Conservation (phyloP, 2,113 vertebrate genomes). For the Sprattus sprattus region DNA sequence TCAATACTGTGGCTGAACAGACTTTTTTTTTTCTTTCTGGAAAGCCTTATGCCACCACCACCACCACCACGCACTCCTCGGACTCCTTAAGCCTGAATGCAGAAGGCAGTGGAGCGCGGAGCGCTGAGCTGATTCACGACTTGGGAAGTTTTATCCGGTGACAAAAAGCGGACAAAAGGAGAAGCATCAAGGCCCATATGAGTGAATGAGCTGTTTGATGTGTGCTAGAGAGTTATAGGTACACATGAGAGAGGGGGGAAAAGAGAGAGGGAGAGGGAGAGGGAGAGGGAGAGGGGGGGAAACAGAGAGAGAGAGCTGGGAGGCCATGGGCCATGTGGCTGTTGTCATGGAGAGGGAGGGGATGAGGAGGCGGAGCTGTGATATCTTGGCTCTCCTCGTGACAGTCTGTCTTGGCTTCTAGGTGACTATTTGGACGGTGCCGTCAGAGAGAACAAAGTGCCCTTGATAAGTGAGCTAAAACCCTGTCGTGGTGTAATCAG, state of each 20-base stretch:
- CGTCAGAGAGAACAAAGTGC: constrained; percentile 63
- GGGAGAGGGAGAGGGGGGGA: background rate
- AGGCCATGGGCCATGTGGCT: constrained; percentile 22
- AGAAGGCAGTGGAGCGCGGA: background rate
- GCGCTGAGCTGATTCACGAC: background rate
- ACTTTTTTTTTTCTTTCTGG: background rate
- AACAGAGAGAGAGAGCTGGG: background rate
- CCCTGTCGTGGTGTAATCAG: constrained; percentile 19
- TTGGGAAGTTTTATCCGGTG: background rate
- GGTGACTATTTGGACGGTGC: constrained; percentile 40
- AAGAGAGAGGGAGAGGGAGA: background rate
- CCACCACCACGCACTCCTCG: background rate
- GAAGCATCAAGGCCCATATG: background rate
- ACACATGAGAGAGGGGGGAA: background rate
- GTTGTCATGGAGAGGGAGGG: constrained; percentile 33
- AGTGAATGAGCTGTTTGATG: background rate
- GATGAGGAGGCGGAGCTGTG: constrained; percentile 31
- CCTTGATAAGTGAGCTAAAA: constrained; percentile 68
- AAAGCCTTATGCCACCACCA: background rate
- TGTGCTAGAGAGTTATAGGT: background rate
- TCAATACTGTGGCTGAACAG: background rate
- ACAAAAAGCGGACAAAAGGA: background rate
- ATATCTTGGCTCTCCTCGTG: constrained; percentile 42
- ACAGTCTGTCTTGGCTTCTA: constrained; percentile 44
- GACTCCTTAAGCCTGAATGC: background rate